These are phyloP conservation scores for Struthidea cinerea DNA, from an alignment of 2,113 vertebrate genomes.

Conservation along the genomic window DNA sequence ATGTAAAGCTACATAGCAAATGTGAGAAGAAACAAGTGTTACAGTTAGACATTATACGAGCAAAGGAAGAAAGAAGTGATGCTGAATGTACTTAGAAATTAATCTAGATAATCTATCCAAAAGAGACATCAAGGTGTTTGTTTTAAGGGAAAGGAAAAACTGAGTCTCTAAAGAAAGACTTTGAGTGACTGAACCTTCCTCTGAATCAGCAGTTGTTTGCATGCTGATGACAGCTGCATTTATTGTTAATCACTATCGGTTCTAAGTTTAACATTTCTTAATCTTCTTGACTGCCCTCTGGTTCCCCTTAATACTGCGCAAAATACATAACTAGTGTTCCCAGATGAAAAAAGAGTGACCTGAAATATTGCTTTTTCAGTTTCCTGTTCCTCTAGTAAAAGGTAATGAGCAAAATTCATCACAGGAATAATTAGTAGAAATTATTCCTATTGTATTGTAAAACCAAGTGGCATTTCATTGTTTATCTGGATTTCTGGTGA, in stretches of 20 bases:
- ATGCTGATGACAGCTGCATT: not conserved
- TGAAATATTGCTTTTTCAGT: slow-evolving; percentile 13
- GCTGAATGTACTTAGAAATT: not conserved
- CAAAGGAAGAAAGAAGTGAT: not conserved
- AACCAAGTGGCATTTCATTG: not conserved
- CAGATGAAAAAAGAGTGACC: not conserved
- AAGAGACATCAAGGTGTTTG: not conserved
- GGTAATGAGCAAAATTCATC: slow-evolving; percentile 1
- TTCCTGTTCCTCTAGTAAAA: slow-evolving; percentile 10
- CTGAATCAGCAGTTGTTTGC: not conserved
- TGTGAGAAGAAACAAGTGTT: not conserved
- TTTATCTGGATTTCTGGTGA: not conserved
- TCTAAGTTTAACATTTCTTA: not conserved
- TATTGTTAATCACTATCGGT: not conserved
- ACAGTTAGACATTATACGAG: not conserved
- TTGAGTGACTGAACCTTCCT: not conserved
- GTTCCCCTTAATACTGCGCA: not conserved
- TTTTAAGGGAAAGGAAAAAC: not conserved
- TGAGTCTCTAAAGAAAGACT: not conserved
- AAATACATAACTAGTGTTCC: not conserved
- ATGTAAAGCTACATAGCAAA: not conserved
- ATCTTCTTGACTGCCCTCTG: not conserved
- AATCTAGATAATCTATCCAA: not conserved
- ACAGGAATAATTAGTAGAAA: slow-evolving; percentile 25
- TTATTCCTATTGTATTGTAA: not conserved